phyloP scores from a whole-genome alignment of 92 coral and sea anemone genomes.

The Phenganax marumi region DNA sequence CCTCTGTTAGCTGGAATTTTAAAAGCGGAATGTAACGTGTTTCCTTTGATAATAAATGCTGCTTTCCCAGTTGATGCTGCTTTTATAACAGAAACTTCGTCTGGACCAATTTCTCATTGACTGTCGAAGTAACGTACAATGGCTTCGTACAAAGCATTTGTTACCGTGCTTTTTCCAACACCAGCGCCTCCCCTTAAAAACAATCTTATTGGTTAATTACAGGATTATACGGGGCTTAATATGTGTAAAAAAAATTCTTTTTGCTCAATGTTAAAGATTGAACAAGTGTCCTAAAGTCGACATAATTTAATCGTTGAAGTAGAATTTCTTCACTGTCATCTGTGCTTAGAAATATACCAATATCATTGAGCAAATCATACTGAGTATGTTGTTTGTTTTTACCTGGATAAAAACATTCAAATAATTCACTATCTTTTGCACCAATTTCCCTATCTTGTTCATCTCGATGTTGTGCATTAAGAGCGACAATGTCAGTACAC shows the following conservation, averaged over 20 bases:
- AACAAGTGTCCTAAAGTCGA: slow-evolving; percentile 37
- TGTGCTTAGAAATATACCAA: slow-evolving; percentile 46
- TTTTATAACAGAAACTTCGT: slow-evolving; percentile 59
- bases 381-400: slow-evolving; percentile 46
- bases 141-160: slow-evolving; percentile 62
- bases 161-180: slow-evolving; percentile 57
- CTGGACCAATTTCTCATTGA: slow-evolving; percentile 55
- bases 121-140: slow-evolving; percentile 54
- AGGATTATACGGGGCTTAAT: slow-evolving; percentile 48
- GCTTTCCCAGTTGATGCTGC: slow-evolving; percentile 66
- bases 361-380: slow-evolving; percentile 47
- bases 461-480: slow-evolving; percentile 50
- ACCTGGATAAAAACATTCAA: slow-evolving; percentile 50
- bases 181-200: slow-evolving; percentile 68
- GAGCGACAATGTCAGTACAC: slow-evolving; percentile 47
- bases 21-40: slow-evolving; percentile 52
- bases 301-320: slow-evolving; percentile 28
- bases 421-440: slow-evolving; percentile 33
- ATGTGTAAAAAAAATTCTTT: slow-evolving; percentile 58
- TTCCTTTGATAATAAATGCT: slow-evolving; percentile 53
- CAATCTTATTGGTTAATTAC: slow-evolving; percentile 45
- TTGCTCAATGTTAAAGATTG: slow-evolving; percentile 52
- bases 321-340: slow-evolving; percentile 47
- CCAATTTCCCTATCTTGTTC: slow-evolving; percentile 49
- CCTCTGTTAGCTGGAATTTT: slow-evolving; percentile 58